A percentile compares a stretch with the other conserved stretches of the same genome.
phyloP scores from a whole-genome alignment of 2,888 invertebrate species.

The Amphipoea oculea region DNA sequence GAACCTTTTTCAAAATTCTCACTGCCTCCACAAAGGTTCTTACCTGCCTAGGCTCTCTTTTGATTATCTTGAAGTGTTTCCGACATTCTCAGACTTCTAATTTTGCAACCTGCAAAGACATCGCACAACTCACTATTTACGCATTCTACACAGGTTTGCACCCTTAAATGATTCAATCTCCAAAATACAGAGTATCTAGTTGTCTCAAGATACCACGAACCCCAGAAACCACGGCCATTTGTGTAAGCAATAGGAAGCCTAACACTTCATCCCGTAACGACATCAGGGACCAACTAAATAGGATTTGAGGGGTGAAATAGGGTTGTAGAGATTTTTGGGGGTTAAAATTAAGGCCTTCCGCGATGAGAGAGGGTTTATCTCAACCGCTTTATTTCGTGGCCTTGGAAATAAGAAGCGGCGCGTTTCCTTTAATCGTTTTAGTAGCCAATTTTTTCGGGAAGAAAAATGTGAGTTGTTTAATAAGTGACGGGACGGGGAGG shows the following conservation, averaged over 20 bases:
- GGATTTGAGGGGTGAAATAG: slow-evolving; percentile 24
- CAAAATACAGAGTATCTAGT: slow-evolving; percentile 8
- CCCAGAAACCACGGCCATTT: slow-evolving; percentile 20
- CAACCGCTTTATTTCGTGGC: slow-evolving; percentile 18
- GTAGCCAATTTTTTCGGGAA: neutral
- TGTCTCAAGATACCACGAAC: slow-evolving; percentile 19
- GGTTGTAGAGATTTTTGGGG: slow-evolving; percentile 22
- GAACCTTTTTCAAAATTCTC: neutral
- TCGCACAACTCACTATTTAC: neutral
- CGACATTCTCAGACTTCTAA: neutral
- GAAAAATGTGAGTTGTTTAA: neutral
- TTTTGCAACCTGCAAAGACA: neutral
- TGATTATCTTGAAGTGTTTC: neutral
- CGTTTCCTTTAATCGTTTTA: slow-evolving; percentile 2
- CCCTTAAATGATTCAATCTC: slow-evolving; percentile 2
- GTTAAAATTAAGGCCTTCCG: slow-evolving; percentile 37
- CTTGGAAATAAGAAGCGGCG: neutral
- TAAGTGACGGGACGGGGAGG: neutral
- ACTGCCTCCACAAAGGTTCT: neutral
- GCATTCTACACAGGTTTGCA: slow-evolving; percentile 3
- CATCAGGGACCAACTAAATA: slow-evolving; percentile 35
- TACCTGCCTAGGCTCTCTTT: neutral
- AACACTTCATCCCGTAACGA: slow-evolving; percentile 23
- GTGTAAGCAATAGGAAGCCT: slow-evolving; percentile 18
- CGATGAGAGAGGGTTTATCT: slow-evolving; percentile 38